These are phyloP conservation scores for Drosophila bifasciata DNA, from an alignment of 1,140 invertebrate genomes.

Conservation along the genomic window DNA sequence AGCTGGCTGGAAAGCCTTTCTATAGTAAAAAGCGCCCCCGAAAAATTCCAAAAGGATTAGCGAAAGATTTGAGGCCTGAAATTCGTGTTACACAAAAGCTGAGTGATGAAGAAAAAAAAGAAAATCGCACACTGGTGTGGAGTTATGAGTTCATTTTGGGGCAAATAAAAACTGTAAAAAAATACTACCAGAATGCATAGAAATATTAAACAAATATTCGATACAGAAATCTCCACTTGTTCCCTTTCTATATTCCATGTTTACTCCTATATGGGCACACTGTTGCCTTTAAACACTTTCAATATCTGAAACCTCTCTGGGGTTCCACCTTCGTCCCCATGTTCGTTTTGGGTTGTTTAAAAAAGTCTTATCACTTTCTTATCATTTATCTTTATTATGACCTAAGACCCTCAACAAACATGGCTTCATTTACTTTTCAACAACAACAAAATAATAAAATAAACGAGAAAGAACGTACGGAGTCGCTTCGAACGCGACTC, in stretches of 20 bases:
- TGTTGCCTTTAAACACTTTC: constrained; percentile 19
- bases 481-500: no score
- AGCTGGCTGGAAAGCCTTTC: constrained; percentile 32
- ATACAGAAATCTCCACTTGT: no score
- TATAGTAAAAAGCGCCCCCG: constrained; percentile 4
- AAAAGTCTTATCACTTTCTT: constrained; percentile 78
- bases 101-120: neutral
- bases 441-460: constrained; percentile 40
- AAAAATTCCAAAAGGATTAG: constrained; percentile 56
- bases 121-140: neutral
- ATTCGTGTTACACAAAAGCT: neutral
- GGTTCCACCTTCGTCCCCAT: constrained; percentile 30
- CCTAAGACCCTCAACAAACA: constrained; percentile 78
- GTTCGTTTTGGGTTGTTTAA: constrained; percentile 60
- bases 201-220: no score
- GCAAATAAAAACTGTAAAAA: no score
- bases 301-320: constrained; percentile 5
- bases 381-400: constrained; percentile 82
- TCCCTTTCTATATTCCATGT: no score
- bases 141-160: no score
- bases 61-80: constrained; percentile 44
- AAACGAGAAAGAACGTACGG: no score
- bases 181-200: neutral
- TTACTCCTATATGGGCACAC: neutral
- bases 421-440: constrained; percentile 79